Base-by-base conservation (phyloP, 2,888 invertebrate species). In the Drosophila anomelani region DNA sequence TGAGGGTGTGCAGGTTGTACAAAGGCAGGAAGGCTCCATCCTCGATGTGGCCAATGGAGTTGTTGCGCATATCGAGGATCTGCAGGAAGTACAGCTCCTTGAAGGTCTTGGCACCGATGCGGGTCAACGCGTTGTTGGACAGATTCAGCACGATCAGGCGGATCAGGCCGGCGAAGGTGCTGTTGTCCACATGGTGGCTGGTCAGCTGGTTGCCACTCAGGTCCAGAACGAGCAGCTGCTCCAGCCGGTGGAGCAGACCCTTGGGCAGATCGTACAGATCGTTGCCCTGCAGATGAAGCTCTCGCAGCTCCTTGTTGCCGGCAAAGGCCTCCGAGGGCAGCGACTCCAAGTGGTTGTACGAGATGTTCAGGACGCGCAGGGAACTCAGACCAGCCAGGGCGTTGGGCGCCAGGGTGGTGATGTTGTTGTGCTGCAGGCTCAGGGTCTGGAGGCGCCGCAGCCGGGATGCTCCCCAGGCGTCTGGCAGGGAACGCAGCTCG, bases 1-100 rank as follows among this genome's bases (percentile, higher is more conserved):
- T 98, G 57, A 98, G 93, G 8, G 97, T 97, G 92, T 97, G 97
- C 81, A 98, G 93, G 92, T 98, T 97, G 93, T 97, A 97, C 55
- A 98, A 94, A 1, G 97, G 96, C 88, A 96, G 92, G 90, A 98
- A 98, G 53, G 97, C 96, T 90, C 96, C 96, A 88, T 97, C 96
- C 93, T 97, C 96, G 79, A 97, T 96, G 89, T 96, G 96, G n/a
- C 96, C 96, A 87, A 98, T 96, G 10, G 96, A 96, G 91, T 98
- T 98, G 91, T 97, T 97, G 87, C 96, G 95, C 85, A 98, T 93
- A 92, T 97, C 96, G 64, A 98, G 94, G 76, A 96, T 97, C 94
- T 97, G 97, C 64, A 98, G 93, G 90, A 97, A 96, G 91, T 96
- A 96, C 76, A 98, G 93, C 91, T 97, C 97, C 92, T 96, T 96